Conservation (phyloP, 1,140 invertebrate species). For the Polypedilum pembai region DNA sequence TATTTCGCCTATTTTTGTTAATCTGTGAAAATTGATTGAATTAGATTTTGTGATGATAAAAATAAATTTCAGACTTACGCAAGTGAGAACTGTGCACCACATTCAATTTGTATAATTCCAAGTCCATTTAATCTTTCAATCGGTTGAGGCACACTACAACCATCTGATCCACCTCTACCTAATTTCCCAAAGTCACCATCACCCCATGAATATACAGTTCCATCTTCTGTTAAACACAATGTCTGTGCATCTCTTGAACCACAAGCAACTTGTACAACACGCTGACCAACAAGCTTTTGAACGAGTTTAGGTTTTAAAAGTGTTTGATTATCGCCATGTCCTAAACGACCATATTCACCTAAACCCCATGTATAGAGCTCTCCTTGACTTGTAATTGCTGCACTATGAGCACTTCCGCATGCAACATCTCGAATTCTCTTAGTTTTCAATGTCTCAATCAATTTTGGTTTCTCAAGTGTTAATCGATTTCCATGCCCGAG, state of each 20-base stretch:
- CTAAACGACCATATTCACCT: slow-evolving; percentile 85
- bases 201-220: slow-evolving; percentile 80
- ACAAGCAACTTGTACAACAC: slow-evolving; percentile 77
- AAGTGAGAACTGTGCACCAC: slow-evolving; percentile 91
- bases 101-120: slow-evolving; percentile 87
- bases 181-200: slow-evolving; percentile 78
- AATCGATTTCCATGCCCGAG: slow-evolving; percentile 79
- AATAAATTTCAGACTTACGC: slow-evolving; percentile 49
- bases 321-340: slow-evolving; percentile 82
- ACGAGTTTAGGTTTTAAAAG: slow-evolving; percentile 82
- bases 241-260: slow-evolving; percentile 93
- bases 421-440: slow-evolving; percentile 87
- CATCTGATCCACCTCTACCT: slow-evolving; percentile 80
- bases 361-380: slow-evolving; percentile 65
- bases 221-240: slow-evolving; percentile 79
- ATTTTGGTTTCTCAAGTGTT: slow-evolving; percentile 72
- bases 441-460: slow-evolving; percentile 74
- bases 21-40: slow-evolving; percentile 29
- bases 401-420: slow-evolving; percentile 89
- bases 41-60: slow-evolving; percentile 73
- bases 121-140: slow-evolving; percentile 80
- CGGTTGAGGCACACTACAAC: slow-evolving; percentile 76
- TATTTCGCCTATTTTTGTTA: slow-evolving; percentile 47
- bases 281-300: slow-evolving; percentile 55
- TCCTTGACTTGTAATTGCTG: slow-evolving; percentile 83